Conservation (phyloP, 2,888 invertebrate species). For the Pseudococcus viburni region DNA sequence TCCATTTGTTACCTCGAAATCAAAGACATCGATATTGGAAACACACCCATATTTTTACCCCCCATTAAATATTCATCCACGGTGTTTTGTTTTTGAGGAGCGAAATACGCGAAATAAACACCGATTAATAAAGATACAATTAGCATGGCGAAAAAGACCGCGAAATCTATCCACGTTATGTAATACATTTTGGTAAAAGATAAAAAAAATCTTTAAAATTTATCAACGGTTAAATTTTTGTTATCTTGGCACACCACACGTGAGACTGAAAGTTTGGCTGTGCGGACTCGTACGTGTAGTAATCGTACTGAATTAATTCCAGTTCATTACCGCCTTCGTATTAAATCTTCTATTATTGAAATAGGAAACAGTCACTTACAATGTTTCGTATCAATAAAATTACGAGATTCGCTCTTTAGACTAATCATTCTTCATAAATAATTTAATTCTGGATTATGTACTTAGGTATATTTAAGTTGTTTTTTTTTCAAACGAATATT, state of each 20-base stretch:
- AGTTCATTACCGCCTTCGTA: conserved; percentile 1
- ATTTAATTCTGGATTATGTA: conserved; percentile 4
- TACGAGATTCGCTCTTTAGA: not conserved
- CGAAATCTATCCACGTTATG: conserved; percentile 62
- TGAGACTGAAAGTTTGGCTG: not conserved
- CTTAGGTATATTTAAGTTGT: not conserved
- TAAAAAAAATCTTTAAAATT: not conserved
- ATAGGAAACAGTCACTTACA: conserved; percentile 12
- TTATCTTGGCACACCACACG: not conserved
- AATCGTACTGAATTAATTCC: not conserved
- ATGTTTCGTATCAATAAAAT: conserved; percentile 1
- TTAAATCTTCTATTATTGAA: not conserved
- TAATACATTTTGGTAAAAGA: conserved; percentile 3
- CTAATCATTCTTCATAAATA: not conserved
- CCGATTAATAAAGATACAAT: conserved; percentile 61
- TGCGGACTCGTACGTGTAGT: not conserved
- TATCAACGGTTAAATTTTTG: not conserved
- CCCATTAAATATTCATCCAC: conserved; percentile 83
- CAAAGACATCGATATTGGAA: conserved; percentile 83
- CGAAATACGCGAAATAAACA: conserved; percentile 69
- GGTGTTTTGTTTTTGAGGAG: conserved; percentile 79
- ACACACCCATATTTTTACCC: conserved; percentile 82
- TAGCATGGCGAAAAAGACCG: conserved; percentile 55
- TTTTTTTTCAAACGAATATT: not conserved
- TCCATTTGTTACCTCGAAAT: conserved; percentile 78